These are phyloP conservation scores for Isaurus tuberculatus DNA, from an alignment of 92 coral and sea anemone genomes.

Conservation along the genomic window DNA sequence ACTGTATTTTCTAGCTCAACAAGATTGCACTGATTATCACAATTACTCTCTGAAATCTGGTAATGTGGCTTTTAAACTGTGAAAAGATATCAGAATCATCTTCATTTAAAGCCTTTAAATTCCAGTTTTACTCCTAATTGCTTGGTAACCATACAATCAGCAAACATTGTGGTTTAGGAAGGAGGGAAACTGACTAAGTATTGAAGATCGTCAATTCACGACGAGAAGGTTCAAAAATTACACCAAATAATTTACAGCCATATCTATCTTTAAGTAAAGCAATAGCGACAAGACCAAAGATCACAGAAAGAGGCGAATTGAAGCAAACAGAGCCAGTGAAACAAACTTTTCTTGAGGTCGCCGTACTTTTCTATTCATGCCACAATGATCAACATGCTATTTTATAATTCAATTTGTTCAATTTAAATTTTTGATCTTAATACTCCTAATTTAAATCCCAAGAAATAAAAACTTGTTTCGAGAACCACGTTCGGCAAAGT, in stretches of 20 bases:
- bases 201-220: background rate
- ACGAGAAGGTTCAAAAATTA: background rate
- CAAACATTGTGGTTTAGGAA: background rate
- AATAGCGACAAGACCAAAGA: background rate
- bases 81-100: too few species aligned
- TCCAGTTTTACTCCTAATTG: background rate
- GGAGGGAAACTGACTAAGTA: background rate
- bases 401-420: background rate
- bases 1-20: too few species aligned
- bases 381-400: background rate
- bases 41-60: too few species aligned
- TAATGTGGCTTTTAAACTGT: too few species aligned
- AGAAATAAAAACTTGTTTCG: background rate
- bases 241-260: background rate
- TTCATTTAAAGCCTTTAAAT: background rate
- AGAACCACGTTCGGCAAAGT: background rate
- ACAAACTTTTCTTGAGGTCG: background rate
- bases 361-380: background rate
- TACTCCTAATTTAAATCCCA: background rate
- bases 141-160: conserved; percentile 40
- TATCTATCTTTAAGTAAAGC: background rate
- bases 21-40: too few species aligned
- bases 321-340: background rate
- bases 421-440: background rate
- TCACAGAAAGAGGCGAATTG: background rate